These are phyloP conservation scores for Drosophila nigromelanica DNA, from an alignment of 1,140 invertebrate species.

Conservation along the genomic window DNA sequence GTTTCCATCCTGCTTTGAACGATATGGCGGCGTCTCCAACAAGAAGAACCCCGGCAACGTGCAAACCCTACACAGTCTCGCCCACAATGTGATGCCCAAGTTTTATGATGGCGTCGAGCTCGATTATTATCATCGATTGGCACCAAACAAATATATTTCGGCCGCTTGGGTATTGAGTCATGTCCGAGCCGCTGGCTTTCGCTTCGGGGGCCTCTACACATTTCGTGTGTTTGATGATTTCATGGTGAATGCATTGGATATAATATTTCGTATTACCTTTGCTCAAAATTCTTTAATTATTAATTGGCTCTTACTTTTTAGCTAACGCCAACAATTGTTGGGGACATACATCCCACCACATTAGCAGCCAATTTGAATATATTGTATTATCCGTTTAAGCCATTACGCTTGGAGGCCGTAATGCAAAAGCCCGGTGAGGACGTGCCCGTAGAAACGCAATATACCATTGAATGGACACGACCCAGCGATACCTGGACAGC, in stretches of 20 bases:
- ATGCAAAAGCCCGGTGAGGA: slow-evolving; percentile 58
- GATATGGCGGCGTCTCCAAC: slow-evolving; percentile 41
- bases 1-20: slow-evolving; percentile 70
- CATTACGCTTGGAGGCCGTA: slow-evolving; percentile 66
- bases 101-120: slow-evolving; percentile 79
- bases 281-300: background rate
- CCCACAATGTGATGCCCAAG: slow-evolving; percentile 77
- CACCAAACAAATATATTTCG: slow-evolving; percentile 68
- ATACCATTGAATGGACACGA: slow-evolving; percentile 68
- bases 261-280: no score
- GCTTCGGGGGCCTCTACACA: slow-evolving; percentile 79
- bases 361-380: slow-evolving; percentile 74
- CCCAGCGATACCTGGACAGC: slow-evolving; percentile 67
- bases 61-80: slow-evolving; percentile 60
- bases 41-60: slow-evolving; percentile 79
- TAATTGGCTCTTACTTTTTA: slow-evolving; percentile 4
- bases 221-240: slow-evolving; percentile 61
- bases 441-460: slow-evolving; percentile 57
- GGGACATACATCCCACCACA: slow-evolving; percentile 77
- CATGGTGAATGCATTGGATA: slow-evolving; percentile 51
- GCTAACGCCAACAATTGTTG: slow-evolving; percentile 75
- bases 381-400: slow-evolving; percentile 71
- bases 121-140: slow-evolving; percentile 69
- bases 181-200: slow-evolving; percentile 67
- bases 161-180: slow-evolving; percentile 75